phyloP scores from a whole-genome alignment of 2,113 vertebrate genomes.

The Damaliscus lunatus region DNA sequence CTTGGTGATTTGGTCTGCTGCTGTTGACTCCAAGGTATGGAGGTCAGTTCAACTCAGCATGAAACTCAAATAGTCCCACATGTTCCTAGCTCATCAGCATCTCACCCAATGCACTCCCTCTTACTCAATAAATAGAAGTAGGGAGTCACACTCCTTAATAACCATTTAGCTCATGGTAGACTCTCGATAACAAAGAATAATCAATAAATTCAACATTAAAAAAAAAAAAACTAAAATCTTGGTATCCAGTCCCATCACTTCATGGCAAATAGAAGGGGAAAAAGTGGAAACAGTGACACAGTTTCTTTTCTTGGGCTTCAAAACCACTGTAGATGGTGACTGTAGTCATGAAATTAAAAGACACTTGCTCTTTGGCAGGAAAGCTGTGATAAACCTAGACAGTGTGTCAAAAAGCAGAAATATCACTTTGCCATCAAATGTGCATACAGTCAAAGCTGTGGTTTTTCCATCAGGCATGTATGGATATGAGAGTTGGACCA shows the following conservation, averaged over 20 bases:
- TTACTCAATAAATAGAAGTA: slow-evolving; percentile 64
- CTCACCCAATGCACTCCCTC: background rate
- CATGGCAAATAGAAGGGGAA: background rate
- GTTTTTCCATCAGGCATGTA: background rate
- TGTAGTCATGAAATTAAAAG: background rate
- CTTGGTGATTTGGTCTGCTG: background rate
- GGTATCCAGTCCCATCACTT: background rate
- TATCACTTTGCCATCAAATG: background rate
- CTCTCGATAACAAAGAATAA: slow-evolving; percentile 53
- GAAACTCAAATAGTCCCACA: background rate
- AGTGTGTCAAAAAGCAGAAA: background rate
- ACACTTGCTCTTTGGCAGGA: background rate
- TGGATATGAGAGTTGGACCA: background rate
- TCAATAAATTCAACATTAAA: background rate
- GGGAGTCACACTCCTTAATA: slow-evolving; percentile 48
- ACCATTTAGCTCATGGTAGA: slow-evolving; percentile 57
- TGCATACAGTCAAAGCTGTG: background rate
- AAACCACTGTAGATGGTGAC: background rate
- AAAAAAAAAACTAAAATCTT: background rate
- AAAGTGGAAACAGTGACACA: background rate
- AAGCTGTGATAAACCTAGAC: background rate
- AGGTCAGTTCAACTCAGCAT: too few species aligned
- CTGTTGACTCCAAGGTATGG: background rate
- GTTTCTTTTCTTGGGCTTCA: background rate
- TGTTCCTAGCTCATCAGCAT: background rate